Evolutionary conservation across 2,113 vertebrate genomes (phyloP).

Genomic region (Neogale vison): DNA sequence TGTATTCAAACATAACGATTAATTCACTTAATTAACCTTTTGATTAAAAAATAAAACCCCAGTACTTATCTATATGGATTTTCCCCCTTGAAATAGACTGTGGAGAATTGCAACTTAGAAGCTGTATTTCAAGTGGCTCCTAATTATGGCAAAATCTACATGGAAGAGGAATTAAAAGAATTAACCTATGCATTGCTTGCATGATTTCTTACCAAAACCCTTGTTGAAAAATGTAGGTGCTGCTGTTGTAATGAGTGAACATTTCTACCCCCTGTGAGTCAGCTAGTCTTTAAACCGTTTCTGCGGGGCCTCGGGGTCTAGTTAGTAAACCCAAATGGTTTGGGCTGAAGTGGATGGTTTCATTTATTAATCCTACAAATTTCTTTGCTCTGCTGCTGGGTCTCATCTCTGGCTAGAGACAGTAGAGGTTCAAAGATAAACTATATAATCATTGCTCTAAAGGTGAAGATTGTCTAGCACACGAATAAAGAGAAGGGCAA

Average conservation of each 20-base stretch:
- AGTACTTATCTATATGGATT: conserved; percentile 72
- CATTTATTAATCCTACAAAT: conserved; percentile 20
- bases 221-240: conserved; percentile 51
- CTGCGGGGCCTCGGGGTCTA: background rate
- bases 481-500: background rate
- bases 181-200: conserved; percentile 28
- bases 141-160: conserved; percentile 64
- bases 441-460: conserved; percentile 25
- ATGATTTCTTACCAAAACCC: conserved; percentile 29
- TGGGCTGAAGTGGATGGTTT: background rate
- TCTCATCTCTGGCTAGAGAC: conserved; percentile 22
- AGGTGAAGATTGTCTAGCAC: background rate
- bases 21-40: conserved; percentile 74
- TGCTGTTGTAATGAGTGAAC: background rate
- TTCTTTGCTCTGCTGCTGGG: background rate
- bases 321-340: background rate
- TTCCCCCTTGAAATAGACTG: conserved; percentile 52
- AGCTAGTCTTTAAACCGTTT: conserved; percentile 13
- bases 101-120: conserved; percentile 63
- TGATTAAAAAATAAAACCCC: conserved; percentile 69
- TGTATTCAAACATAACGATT: conserved; percentile 71
- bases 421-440: background rate
- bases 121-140: conserved; percentile 61
- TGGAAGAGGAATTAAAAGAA: conserved; percentile 38
- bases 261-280: background rate